Base-by-base conservation (phyloP, 2,797 vertebrate species). In the Bucorvus abyssinicus region DNA sequence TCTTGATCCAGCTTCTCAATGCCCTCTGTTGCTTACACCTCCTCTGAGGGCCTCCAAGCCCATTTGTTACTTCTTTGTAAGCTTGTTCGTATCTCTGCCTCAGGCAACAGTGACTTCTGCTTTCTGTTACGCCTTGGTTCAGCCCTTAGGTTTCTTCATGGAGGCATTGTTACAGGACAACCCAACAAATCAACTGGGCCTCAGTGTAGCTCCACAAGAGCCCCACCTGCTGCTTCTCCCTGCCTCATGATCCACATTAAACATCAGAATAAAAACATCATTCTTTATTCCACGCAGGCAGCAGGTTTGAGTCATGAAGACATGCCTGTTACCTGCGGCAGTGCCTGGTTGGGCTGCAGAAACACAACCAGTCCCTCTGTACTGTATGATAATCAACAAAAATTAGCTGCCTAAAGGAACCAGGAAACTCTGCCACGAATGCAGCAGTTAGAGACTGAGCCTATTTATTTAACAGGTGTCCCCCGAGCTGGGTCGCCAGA, bases 401-500 rank as follows among this genome's bases (percentile, higher is more conserved):
- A 97, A 95, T 93, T 91, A 94, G 86, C 95, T 90, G 95, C 91
- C 95, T 96, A 53, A 96, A 91, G 94, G 91, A 96, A 90, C 84
- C 68, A 52, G 95, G 88, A 93, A 95, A 85, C 77, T 94, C 93
- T 90, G 94, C 93, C 95, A 92, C 87, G 90, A 94, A 96, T 90
- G 90, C 90, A 84, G 91, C 91, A 82, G 56, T 89, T 87, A 91
- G 86, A 95, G 93, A 93, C 95, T 83, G 90, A 96, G 94, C 68
- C 93, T 87, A 95, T 96, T 97, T 97, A 95, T 96, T 94, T 96
- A 94, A 95, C 95, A 96, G 95, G 96, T 95, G 95, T 94, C 91
- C 94, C 94, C 77, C 52, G 94, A 88, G 95, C 84, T 71, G 93
- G 38, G 71, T 85, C 95, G 94, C 95, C 95, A 95, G 95, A 11